phyloP scores from a whole-genome alignment of 2,797 vertebrate species.

The Gorsachius magnificus region DNA sequence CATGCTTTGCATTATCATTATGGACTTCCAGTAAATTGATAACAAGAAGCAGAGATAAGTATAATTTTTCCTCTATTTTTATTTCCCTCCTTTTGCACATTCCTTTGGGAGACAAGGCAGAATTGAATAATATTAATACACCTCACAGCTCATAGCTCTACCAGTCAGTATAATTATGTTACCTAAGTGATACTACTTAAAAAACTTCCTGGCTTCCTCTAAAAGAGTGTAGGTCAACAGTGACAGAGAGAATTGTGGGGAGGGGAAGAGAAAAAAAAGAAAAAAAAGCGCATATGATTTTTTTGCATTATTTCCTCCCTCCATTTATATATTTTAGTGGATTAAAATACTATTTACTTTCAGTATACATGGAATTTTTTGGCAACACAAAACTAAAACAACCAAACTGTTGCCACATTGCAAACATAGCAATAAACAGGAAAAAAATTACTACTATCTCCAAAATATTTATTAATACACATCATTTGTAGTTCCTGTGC shows the following conservation, averaged over 20 bases:
- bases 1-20: neutral
- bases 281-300: neutral
- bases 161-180: neutral
- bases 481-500: neutral
- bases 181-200: neutral
- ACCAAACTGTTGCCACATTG: neutral
- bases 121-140: neutral
- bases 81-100: neutral
- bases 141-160: neutral
- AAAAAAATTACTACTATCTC: neutral
- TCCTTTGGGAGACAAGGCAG: neutral
- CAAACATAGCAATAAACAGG: neutral
- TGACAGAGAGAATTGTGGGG: rapidly evolving
- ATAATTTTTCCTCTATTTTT: neutral
- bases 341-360: neutral
- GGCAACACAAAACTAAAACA: neutral
- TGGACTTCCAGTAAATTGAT: neutral
- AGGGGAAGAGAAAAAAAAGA: rapidly evolving
- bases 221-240: neutral
- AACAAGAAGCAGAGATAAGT: neutral
- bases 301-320: neutral
- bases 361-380: neutral
- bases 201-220: neutral
- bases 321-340: neutral
- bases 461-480: neutral